phyloP scores from a whole-genome alignment of 2,113 vertebrate species.

The Boleophthalmus pectinirostris region DNA sequence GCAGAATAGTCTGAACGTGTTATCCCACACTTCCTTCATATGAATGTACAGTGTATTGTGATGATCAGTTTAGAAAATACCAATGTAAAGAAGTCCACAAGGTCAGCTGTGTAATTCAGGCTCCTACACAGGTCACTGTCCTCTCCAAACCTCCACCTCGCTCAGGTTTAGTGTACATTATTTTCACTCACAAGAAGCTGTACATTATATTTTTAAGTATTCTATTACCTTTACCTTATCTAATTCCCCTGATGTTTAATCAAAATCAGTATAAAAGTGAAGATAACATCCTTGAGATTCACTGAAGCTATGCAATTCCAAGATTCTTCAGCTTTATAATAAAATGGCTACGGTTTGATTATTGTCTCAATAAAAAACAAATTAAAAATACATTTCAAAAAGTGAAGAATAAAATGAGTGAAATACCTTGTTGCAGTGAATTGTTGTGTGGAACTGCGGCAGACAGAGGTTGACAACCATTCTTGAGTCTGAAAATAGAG shows the following conservation, averaged over 20 bases:
- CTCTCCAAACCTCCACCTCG: slow-evolving; percentile 15
- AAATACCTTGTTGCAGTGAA: slow-evolving; percentile 91
- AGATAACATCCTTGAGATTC: too few relatives aligned
- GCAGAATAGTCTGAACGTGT: neutral
- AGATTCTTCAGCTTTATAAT: too few relatives aligned
- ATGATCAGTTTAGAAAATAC: neutral
- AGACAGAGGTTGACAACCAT: slow-evolving; percentile 92
- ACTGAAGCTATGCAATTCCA: too few relatives aligned
- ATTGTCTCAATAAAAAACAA: too few relatives aligned
- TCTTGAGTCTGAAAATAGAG: slow-evolving; percentile 42
- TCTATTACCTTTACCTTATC: too few relatives aligned
- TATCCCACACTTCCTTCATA: neutral
- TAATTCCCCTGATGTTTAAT: too few relatives aligned
- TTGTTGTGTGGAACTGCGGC: slow-evolving; percentile 84
- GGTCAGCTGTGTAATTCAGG: slow-evolving; percentile 60
- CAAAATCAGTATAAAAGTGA: too few relatives aligned
- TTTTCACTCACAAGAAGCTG: neutral
- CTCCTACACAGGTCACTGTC: slow-evolving; percentile 50
- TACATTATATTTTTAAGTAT: neutral
- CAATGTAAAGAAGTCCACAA: slow-evolving; percentile 56
- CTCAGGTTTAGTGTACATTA: neutral
- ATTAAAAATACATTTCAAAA: too few relatives aligned
- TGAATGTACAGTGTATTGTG: neutral
- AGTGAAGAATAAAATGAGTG: too few relatives aligned
- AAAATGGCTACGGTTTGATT: too few relatives aligned